Conservation (phyloP, 37 sponge, comb jelly and placozoan genomes). For the Cladorhizidae sp. region DNA sequence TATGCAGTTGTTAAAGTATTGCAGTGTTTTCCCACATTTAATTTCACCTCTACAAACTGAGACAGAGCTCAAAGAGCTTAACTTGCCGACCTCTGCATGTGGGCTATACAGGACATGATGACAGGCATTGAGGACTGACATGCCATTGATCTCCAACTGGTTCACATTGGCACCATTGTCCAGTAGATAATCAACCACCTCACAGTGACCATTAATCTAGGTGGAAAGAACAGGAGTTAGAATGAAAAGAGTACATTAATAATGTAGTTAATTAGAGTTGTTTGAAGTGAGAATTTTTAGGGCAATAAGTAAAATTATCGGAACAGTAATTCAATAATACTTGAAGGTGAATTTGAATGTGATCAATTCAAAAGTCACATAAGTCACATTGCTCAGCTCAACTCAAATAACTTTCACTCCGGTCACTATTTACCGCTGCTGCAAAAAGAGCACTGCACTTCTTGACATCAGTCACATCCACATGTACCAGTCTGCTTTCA, state of each 20-base stretch:
- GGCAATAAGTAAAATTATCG: too few species aligned
- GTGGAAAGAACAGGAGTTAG: constrained; percentile 1
- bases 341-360: too few species aligned
- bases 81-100: constrained; percentile 1
- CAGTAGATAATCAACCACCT: constrained; percentile 61
- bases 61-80: too few species aligned
- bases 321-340: too few species aligned
- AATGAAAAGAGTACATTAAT: too few species aligned
- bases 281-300: too few species aligned
- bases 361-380: too few species aligned
- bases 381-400: too few species aligned
- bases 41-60: too few species aligned
- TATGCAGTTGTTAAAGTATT: neutral
- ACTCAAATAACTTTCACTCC: too few species aligned
- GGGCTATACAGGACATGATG: constrained; percentile 64
- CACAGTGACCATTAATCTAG: constrained; percentile 66
- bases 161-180: constrained; percentile 87
- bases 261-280: too few species aligned
- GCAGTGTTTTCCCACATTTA: too few species aligned
- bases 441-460: constrained; percentile 74
- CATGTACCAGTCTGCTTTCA: constrained; percentile 41
- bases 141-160: constrained; percentile 44
- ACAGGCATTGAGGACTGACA: constrained; percentile 77
- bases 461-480: constrained; percentile 71
- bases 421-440: constrained; percentile 57